These are phyloP conservation scores for Axea sp. DNA, from an alignment of 2,888 invertebrate genomes.

Conservation along the genomic window DNA sequence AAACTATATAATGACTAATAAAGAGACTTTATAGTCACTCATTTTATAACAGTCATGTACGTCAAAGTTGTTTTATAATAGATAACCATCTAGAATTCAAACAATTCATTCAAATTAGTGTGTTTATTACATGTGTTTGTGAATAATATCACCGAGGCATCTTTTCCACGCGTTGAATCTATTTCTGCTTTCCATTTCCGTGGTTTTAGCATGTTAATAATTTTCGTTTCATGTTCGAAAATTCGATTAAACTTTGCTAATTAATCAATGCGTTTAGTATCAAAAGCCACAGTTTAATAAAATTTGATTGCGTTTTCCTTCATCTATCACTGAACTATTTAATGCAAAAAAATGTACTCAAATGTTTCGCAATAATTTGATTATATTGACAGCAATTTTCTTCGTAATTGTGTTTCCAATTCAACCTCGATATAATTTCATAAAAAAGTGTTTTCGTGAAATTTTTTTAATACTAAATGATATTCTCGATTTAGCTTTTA, in stretches of 20 bases:
- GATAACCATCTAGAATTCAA: slow-evolving; percentile 6
- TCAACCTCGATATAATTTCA: slow-evolving; percentile 4
- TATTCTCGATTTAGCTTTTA: slow-evolving; percentile 7
- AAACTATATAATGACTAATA: slow-evolving; percentile 24
- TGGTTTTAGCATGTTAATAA: background rate
- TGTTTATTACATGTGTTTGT: slow-evolving; percentile 6
- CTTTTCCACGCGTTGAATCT: background rate
- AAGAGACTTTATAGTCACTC: slow-evolving; percentile 10
- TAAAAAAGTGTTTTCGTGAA: background rate
- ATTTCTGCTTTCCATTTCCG: slow-evolving; percentile 1
- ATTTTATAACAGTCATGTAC: slow-evolving; percentile 5
- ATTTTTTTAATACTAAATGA: slow-evolving; percentile 6
- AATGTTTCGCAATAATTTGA: background rate
- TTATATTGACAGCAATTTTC: background rate
- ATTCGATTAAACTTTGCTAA: slow-evolving; percentile 3
- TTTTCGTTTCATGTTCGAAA: background rate
- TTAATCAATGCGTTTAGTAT: background rate
- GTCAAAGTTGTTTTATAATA: slow-evolving; percentile 10
- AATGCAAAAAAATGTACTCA: too few relatives aligned
- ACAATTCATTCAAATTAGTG: slow-evolving; percentile 4
- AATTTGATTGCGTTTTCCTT: too few relatives aligned
- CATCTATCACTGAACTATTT: too few relatives aligned
- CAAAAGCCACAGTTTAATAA: too few relatives aligned
- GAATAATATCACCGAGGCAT: background rate
- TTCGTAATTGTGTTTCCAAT: slow-evolving; percentile 6